These are phyloP conservation scores for Pegoplata infirma DNA, from an alignment of 2,888 invertebrate species.

Conservation along the genomic window DNA sequence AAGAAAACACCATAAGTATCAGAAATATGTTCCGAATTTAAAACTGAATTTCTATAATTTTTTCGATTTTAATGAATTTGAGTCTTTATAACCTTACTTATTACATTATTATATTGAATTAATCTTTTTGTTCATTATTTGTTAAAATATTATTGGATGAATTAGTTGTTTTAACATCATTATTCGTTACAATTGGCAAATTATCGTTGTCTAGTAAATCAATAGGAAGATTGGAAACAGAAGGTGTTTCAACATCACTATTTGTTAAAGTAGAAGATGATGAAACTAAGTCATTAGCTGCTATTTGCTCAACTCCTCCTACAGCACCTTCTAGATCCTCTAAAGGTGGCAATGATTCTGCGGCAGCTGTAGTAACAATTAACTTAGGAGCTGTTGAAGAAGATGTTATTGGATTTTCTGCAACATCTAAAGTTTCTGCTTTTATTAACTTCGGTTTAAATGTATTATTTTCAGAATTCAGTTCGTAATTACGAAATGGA, in stretches of 20 bases:
- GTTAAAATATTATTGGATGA: conserved; percentile 40
- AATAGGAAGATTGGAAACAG: conserved; percentile 52
- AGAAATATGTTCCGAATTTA: too few relatives aligned
- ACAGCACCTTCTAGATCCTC: conserved; percentile 72
- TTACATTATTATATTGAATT: conserved; percentile 45
- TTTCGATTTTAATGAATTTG: too few relatives aligned
- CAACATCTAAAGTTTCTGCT: conserved; percentile 51
- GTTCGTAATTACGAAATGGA: conserved; percentile 76
- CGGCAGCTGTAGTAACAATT: not conserved
- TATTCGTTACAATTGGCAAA: conserved; percentile 40
- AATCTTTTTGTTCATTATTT: conserved; percentile 64
- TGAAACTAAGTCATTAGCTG: conserved; percentile 16
- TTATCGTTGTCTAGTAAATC: conserved; percentile 71
- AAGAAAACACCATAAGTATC: too few relatives aligned
- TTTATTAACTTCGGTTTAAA: conserved; percentile 73
- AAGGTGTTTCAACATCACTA: conserved; percentile 50
- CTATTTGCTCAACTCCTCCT: conserved; percentile 65
- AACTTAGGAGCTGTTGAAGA: conserved; percentile 1
- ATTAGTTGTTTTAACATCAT: conserved; percentile 26
- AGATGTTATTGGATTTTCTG: conserved; percentile 10
- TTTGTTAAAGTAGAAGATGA: conserved; percentile 46
- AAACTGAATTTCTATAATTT: too few relatives aligned
- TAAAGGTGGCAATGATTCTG: conserved; percentile 24
- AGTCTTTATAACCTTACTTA: not conserved
- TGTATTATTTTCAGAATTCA: conserved; percentile 75